Evolutionary conservation across 2,888 invertebrate genomes (phyloP), one percentile per base, ranked within the genome.

Genomic region (Cylloceria caligata): DNA sequence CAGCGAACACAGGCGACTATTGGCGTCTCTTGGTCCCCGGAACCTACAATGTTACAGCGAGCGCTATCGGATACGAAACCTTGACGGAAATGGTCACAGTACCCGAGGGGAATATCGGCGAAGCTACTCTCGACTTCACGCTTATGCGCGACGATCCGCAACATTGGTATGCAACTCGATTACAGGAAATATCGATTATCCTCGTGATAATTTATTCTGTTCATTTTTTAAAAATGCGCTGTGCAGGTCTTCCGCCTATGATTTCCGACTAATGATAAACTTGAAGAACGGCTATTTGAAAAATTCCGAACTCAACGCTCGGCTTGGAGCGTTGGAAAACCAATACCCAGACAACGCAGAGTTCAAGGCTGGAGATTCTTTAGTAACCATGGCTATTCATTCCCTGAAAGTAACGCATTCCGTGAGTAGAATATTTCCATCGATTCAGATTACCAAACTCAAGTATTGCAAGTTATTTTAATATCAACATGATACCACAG

Each of bases 11-110:
- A 82, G 99, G 99, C 0, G 99, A 99, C 93, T 99, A 97, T 93
- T 99, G 98, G 97, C 94, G 98, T 34, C 93, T 99, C 30, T 93
- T 99, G 6, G 91, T 96, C 13, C 98, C 99, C 0, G 99, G 99
- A 21, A 94, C 93, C 5, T 98, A 99, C 91, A 96, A 96, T 85
- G 91, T 99, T 52, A 97, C 96, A 4, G 96, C 95, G 0, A 93
- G 94, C 69, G 96, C 96, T 30, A 92, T 94, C 69, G 97, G 96
- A 16, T 95, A 95, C 85, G 95, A 96, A 89, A 93, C 95, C 49
- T 93, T 95, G 72, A 95, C 96, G 0, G 94, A 95, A 83, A 93
- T 93, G 84, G 94, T 97, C 7, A 94, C 93, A 0, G 94, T 97
- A 0, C 95, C 95, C 0, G 72, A 84, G 27, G 65, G 84, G 2